Base-by-base conservation (phyloP, 2,113 vertebrate genomes). In the Ariopsis seemanni region DNA sequence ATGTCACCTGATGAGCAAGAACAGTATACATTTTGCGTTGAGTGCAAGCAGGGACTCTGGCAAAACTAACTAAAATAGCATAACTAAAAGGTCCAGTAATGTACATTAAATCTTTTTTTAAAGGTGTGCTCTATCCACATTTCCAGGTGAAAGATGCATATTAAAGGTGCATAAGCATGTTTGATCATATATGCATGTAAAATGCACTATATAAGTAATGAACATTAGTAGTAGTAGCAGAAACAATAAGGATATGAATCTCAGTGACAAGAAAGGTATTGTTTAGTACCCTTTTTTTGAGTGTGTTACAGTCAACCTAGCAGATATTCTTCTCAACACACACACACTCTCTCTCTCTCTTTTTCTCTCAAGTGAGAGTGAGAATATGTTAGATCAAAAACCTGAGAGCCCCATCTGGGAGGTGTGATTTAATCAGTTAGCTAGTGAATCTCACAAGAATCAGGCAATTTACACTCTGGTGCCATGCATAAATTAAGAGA, bases 351-450 rank as follows among this genome's bases (percentile, higher is more conserved):
- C 58, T 20, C 58, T 22, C 60, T 11, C 63, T 11, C 63, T 11
- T 10, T 11, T n/a, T 17, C 69, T 7, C 30, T 7, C 27, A 8
- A 14, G 22, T 84, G 65, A 77, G 67, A 72, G 22, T 77, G 74
- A 82, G 69, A 84, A 55, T 60, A 72, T 88, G 80, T 84, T 72
- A 65, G 58, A 69, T 74, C 27, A 82, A 75, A 62, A 74, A 83
- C 78, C 74, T 71, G 58, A 78, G 85, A 86, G 87, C 86, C 34
- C 86, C 57, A 34, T 67, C 62, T 87, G 84, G 69, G 57, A 84
- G 89, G 89, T 88, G 84, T 83, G 86, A 91, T 88, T 84, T 90
- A 88, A 88, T 90, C 84, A 74, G 88, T 88, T 86, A 86, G 89
- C 89, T 87, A 42, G 86, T 84, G 85, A 84, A 55, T 83, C 89